These are phyloP conservation scores for Empidonax traillii DNA, from an alignment of 2,113 vertebrate genomes.

Conservation along the genomic window DNA sequence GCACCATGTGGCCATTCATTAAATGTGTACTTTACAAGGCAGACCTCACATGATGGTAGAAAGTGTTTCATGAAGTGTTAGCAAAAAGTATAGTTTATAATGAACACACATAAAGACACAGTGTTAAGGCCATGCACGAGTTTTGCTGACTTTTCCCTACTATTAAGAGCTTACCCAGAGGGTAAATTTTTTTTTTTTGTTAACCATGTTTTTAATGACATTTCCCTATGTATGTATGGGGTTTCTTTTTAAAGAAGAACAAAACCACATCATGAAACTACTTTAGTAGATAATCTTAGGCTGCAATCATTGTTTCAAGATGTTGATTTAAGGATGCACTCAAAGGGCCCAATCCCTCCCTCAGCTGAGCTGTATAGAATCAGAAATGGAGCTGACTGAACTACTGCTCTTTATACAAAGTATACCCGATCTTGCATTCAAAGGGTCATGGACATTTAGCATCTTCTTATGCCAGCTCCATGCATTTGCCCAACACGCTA, in stretches of 20 bases:
- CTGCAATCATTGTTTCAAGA: neutral
- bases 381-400: neutral
- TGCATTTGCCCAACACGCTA: fast-evolving
- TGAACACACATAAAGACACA: slow-evolving; percentile 44
- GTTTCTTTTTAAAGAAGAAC: neutral
- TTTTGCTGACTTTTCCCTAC: slow-evolving; percentile 1
- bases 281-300: neutral
- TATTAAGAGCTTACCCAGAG: neutral
- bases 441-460: neutral
- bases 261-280: neutral
- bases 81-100: slow-evolving; percentile 24
- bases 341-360: neutral
- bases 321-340: neutral
- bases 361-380: neutral
- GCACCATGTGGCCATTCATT: slow-evolving; percentile 51
- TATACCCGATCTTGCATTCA: neutral
- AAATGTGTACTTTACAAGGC: slow-evolving; percentile 40
- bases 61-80: slow-evolving; percentile 59
- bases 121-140: neutral
- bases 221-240: neutral
- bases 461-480: neutral
- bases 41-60: slow-evolving; percentile 53
- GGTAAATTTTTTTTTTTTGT: neutral
- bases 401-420: neutral
- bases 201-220: neutral